phyloP scores from a whole-genome alignment of 1,140 invertebrate genomes.

The Vanessa tameamea region DNA sequence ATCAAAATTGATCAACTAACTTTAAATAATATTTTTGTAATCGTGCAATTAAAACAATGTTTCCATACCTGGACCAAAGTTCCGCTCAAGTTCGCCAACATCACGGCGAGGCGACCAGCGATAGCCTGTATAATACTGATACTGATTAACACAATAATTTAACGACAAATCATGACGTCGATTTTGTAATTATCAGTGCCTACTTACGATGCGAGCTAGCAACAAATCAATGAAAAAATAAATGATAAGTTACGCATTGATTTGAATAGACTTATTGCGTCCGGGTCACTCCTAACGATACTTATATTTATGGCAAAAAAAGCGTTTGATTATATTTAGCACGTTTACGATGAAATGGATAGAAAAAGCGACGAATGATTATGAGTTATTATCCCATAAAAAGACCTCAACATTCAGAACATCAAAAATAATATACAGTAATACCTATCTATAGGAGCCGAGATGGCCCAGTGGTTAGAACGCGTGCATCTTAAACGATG shows the following conservation, averaged over 20 bases:
- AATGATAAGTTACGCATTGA: constrained; percentile 4
- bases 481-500: too few relatives aligned
- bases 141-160: constrained; percentile 10
- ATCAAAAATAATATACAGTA: too few relatives aligned
- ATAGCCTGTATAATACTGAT: constrained; percentile 19
- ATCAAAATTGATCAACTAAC: not conserved
- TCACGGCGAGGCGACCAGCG: constrained; percentile 22
- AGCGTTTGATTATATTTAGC: not conserved
- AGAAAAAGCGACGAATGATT: constrained; percentile 1
- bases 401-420: not conserved
- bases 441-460: too few relatives aligned
- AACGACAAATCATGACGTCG: not conserved
- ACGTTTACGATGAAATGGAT: not conserved
- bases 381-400: not conserved
- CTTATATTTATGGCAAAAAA: not conserved
- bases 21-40: not conserved
- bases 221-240: not conserved
- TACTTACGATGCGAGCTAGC: not conserved
- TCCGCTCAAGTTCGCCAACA: constrained; percentile 37
- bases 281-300: not conserved
- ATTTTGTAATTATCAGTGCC: constrained; percentile 6
- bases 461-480: too few relatives aligned
- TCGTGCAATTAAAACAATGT: constrained; percentile 7
- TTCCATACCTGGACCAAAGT: constrained; percentile 34
- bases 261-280: not conserved